Conservation (phyloP, 2,888 invertebrate genomes). For the Hoplodrina ambigua region DNA sequence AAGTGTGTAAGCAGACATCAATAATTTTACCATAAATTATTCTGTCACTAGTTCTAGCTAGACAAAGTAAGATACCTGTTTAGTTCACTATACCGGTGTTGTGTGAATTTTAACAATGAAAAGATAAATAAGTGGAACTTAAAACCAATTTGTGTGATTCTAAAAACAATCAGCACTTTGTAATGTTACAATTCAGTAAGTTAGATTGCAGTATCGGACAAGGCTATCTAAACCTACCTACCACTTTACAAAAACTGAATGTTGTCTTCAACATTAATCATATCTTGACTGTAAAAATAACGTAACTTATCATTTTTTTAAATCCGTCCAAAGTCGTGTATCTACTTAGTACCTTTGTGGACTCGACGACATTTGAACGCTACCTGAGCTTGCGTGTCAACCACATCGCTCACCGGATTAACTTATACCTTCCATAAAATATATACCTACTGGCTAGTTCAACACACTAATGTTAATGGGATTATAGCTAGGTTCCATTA, state of each 20-base stretch:
- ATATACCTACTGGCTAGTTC: conserved; percentile 71
- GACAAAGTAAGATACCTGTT: conserved; percentile 11
- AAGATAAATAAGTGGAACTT: not conserved
- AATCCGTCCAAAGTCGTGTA: conserved; percentile 43
- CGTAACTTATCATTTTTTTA: conserved; percentile 36
- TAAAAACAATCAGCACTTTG: not conserved
- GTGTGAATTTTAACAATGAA: not conserved
- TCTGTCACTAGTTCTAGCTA: conserved; percentile 12
- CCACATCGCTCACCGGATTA: conserved; percentile 81
- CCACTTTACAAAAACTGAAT: conserved; percentile 17
- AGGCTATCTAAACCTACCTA: conserved; percentile 14
- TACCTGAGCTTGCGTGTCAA: conserved; percentile 81
- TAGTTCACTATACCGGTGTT: not conserved
- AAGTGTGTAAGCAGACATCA: conserved; percentile 30
- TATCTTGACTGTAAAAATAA: conserved; percentile 45
- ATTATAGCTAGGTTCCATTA: conserved; percentile 81
- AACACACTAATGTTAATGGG: conserved; percentile 81
- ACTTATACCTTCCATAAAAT: conserved; percentile 81
- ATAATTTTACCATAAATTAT: conserved; percentile 46
- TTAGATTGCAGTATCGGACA: conserved; percentile 4
- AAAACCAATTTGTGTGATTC: not conserved
- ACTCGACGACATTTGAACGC: conserved; percentile 65
- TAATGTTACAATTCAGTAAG: conserved; percentile 20
- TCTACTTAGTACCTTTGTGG: conserved; percentile 48
- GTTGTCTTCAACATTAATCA: conserved; percentile 27